phyloP scores from a whole-genome alignment of 1,140 invertebrate species.

The Bombus superbus region DNA sequence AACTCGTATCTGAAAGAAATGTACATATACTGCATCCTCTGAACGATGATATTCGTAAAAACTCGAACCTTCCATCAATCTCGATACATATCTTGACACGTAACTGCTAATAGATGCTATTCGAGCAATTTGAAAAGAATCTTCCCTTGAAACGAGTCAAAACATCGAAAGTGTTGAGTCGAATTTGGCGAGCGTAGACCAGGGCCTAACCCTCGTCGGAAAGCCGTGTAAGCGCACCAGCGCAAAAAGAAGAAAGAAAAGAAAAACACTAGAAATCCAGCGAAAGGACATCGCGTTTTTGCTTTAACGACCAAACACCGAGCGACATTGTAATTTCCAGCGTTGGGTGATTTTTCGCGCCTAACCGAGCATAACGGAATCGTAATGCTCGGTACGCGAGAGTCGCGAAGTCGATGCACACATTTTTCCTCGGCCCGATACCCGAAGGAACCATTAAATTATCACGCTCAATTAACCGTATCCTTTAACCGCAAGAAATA shows the following conservation, averaged over 20 bases:
- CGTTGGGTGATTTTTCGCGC: slow-evolving; percentile 35
- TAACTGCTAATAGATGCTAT: too few relatives aligned
- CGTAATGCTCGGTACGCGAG: slow-evolving; percentile 20
- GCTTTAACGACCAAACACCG: slow-evolving; percentile 20
- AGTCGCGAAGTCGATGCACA: slow-evolving; percentile 42
- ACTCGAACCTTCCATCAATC: neutral
- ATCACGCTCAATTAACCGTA: slow-evolving; percentile 53
- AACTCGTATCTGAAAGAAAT: too few relatives aligned
- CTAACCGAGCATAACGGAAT: slow-evolving; percentile 50
- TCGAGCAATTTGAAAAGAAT: too few relatives aligned
- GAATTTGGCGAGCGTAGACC: neutral
- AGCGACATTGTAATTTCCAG: slow-evolving; percentile 25
- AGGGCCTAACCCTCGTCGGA: neutral
- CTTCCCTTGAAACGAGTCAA: neutral
- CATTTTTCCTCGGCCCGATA: slow-evolving; percentile 43
- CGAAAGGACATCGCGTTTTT: slow-evolving; percentile 8
- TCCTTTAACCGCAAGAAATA: slow-evolving; percentile 38
- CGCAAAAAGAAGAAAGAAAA: neutral
- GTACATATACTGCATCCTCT: too few relatives aligned
- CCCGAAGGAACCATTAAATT: slow-evolving; percentile 55
- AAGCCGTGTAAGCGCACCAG: neutral
- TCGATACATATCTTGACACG: too few relatives aligned
- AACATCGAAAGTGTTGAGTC: neutral
- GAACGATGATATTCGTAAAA: neutral
- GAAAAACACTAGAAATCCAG: neutral